Percentiles rank a stretch among this genome's conserved stretches.
phyloP scores from a whole-genome alignment of 2,888 invertebrate genomes.

The Pseudanteris insignis region DNA sequence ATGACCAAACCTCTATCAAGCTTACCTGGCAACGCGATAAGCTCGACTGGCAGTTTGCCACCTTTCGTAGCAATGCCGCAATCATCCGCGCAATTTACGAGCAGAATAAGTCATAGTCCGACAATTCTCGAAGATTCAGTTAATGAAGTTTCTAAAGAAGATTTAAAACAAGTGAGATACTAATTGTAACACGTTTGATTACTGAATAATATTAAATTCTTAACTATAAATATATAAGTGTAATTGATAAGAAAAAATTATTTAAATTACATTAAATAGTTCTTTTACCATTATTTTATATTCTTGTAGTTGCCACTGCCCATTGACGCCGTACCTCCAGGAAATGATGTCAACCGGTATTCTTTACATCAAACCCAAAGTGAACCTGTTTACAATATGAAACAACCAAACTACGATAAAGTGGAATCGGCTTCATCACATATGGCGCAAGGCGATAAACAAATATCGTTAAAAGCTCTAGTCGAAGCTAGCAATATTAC shows the following conservation, averaged over 20 bases:
- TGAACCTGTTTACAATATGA: slow-evolving; percentile 45
- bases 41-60: slow-evolving; percentile 51
- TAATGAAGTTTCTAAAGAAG: slow-evolving; percentile 61
- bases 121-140: slow-evolving; percentile 55
- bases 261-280: no score
- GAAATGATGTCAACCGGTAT: slow-evolving; percentile 59
- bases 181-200: no score
- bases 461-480: slow-evolving; percentile 68
- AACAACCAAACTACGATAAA: slow-evolving; percentile 53
- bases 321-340: no score
- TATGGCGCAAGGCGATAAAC: slow-evolving; percentile 59
- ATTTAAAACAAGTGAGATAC: slow-evolving; percentile 54
- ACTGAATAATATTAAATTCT: no score
- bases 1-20: slow-evolving; percentile 38
- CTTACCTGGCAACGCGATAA: slow-evolving; percentile 37
- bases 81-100: slow-evolving; percentile 58
- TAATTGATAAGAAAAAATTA: no score
- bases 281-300: no score
- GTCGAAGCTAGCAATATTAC: slow-evolving; percentile 81
- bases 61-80: slow-evolving; percentile 62
- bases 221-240: no score
- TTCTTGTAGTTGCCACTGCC: slow-evolving; percentile 56
- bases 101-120: slow-evolving; percentile 60
- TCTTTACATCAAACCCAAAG: slow-evolving; percentile 55
- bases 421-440: slow-evolving; percentile 50